phyloP scores from a whole-genome alignment of 2,797 vertebrate genomes.

The Manis javanica region DNA sequence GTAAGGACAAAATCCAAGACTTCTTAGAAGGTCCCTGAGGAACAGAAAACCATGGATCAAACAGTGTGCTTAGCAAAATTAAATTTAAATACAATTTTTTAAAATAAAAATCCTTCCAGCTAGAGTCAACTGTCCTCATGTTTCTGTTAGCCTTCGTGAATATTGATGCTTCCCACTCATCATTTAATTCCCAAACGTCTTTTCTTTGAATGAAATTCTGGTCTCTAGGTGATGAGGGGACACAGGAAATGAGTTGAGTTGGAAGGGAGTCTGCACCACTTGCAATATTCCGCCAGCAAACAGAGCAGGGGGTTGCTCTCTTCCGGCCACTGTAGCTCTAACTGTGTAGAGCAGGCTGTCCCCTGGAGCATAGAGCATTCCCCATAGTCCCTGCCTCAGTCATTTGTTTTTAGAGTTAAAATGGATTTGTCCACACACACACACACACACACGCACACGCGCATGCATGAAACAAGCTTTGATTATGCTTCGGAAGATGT shows the following conservation, averaged over 20 bases:
- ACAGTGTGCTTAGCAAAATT: constrained; percentile 3
- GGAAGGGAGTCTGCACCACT: not conserved
- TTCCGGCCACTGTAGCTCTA: not conserved
- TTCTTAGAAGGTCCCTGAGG: constrained; percentile 18
- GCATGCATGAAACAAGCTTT: not conserved
- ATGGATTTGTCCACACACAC: not conserved
- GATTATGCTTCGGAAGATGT: not conserved
- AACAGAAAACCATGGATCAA: not conserved
- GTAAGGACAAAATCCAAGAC: constrained; percentile 33
- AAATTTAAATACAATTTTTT: not conserved
- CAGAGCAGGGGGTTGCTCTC: rapidly evolving
- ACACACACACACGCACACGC: not conserved
- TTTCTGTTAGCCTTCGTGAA: not conserved
- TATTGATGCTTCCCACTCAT: constrained; percentile 12
- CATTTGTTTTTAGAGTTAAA: not conserved
- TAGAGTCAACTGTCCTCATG: not conserved
- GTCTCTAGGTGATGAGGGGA: not conserved
- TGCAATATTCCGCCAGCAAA: not conserved
- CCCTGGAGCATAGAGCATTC: not conserved
- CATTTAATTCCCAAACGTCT: not conserved
- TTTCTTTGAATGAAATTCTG: not conserved
- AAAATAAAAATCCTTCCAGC: not conserved
- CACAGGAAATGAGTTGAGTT: not conserved
- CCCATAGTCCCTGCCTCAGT: not conserved
- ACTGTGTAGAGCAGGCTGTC: not conserved